Evolutionary conservation across 2,797 vertebrate species (phyloP).

Genomic region (Leptodactylus fallax): DNA sequence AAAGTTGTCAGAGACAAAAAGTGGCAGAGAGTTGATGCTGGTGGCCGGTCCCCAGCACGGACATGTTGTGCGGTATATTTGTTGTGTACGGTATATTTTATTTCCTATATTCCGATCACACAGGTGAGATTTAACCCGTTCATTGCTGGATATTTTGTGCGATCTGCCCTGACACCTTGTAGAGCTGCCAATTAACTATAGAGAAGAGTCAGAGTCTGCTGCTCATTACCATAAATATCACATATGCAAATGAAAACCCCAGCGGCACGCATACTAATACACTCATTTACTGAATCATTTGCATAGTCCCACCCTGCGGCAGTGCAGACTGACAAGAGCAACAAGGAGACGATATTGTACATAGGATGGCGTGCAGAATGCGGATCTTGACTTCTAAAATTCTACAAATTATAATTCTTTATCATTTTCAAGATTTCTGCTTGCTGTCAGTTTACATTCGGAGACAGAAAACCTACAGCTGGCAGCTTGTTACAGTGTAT

Average conservation of each 20-base stretch:
- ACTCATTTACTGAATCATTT: constrained; percentile 21
- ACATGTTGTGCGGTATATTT: not conserved
- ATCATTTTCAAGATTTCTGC: not conserved
- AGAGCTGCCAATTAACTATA: not conserved
- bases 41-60: too few relatives aligned
- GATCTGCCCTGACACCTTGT: not conserved
- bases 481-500: not conserved
- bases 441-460: not conserved
- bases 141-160: not conserved
- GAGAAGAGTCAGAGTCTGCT: not conserved
- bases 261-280: constrained; percentile 26
- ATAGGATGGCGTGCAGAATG: not conserved
- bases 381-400: too few relatives aligned
- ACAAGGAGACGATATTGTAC: not conserved
- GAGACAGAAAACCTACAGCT: not conserved
- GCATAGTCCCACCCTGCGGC: constrained; percentile 7
- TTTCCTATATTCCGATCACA: too few relatives aligned
- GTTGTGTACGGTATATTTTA: not conserved
- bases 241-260: constrained; percentile 6
- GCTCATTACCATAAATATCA: not conserved
- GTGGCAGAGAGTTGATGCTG: too few relatives aligned
- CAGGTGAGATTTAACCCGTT: not conserved
- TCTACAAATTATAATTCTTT: not conserved
- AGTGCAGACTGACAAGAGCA: not conserved
- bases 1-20: not conserved